These are phyloP conservation scores for Sarcophilus harrisii DNA, from an alignment of 2,797 vertebrate genomes.

Conservation along the genomic window DNA sequence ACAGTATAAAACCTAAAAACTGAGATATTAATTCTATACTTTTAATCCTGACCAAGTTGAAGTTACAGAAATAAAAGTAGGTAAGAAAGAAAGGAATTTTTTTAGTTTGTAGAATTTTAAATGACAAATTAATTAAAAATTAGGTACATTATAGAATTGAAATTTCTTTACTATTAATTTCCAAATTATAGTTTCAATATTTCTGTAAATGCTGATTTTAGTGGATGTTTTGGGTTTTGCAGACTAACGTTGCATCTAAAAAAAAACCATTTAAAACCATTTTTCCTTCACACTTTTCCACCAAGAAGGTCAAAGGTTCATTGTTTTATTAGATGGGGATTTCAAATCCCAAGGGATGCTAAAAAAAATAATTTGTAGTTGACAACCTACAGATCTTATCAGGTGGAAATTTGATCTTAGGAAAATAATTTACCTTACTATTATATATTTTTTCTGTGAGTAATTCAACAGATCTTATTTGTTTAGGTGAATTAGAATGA, in stretches of 20 bases:
- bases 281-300: too few species aligned
- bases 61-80: too few species aligned
- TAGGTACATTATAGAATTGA: neutral
- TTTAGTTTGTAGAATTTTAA: neutral
- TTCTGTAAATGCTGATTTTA: neutral
- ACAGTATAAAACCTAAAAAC: too few species aligned
- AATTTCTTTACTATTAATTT: neutral
- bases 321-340: neutral
- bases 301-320: too few species aligned
- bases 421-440: neutral
- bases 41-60: too few species aligned
- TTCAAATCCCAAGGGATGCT: neutral
- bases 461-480: neutral
- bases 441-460: neutral
- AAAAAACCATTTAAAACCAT: too few species aligned
- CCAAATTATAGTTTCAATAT: neutral
- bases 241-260: too few species aligned
- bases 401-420: neutral
- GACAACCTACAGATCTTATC: neutral
- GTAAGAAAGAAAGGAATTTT: neutral
- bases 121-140: neutral
- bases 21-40: too few species aligned
- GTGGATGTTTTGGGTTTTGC: neutral
- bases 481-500: neutral
- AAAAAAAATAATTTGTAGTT: neutral